phyloP scores from a whole-genome alignment of 2,888 invertebrate genomes.

The Phorcus lineatus region DNA sequence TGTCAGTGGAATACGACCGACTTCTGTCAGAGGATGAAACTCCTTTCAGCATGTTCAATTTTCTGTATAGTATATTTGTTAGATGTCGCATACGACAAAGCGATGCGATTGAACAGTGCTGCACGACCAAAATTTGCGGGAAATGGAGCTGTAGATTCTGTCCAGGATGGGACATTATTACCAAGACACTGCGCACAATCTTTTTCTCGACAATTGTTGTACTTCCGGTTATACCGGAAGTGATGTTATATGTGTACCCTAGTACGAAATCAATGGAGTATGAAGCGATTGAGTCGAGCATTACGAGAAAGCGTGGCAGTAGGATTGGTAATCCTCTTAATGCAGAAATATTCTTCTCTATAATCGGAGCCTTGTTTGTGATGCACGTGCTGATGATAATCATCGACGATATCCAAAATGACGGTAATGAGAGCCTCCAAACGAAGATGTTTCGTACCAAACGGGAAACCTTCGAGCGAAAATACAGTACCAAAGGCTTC shows the following conservation, averaged over 20 bases:
- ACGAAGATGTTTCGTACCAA: constrained; percentile 25
- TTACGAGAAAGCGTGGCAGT: no score
- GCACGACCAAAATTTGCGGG: constrained; percentile 28
- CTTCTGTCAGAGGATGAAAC: constrained; percentile 25
- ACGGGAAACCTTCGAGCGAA: neutral
- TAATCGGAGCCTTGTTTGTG: constrained; percentile 29
- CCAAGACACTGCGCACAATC: constrained; percentile 27
- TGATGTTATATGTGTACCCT: constrained; percentile 25
- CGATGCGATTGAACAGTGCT: constrained; percentile 36
- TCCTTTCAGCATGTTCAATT: constrained; percentile 18
- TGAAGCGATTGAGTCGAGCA: no score
- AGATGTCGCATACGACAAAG: constrained; percentile 37
- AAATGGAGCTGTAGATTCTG: constrained; percentile 25
- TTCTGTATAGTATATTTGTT: constrained; percentile 28
- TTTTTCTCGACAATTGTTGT: constrained; percentile 29
- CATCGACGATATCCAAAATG: constrained; percentile 31
- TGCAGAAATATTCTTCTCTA: constrained; percentile 22
- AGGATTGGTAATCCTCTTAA: neutral
- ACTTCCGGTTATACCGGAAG: constrained; percentile 31
- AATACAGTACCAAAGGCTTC: neutral
- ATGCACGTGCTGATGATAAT: constrained; percentile 29
- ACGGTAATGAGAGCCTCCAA: constrained; percentile 28
- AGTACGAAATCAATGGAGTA: no score
- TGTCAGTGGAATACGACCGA: constrained; percentile 26
- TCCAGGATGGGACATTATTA: constrained; percentile 31